Base-by-base conservation (phyloP, 2,797 vertebrate genomes). In the Hybognathus amarus region DNA sequence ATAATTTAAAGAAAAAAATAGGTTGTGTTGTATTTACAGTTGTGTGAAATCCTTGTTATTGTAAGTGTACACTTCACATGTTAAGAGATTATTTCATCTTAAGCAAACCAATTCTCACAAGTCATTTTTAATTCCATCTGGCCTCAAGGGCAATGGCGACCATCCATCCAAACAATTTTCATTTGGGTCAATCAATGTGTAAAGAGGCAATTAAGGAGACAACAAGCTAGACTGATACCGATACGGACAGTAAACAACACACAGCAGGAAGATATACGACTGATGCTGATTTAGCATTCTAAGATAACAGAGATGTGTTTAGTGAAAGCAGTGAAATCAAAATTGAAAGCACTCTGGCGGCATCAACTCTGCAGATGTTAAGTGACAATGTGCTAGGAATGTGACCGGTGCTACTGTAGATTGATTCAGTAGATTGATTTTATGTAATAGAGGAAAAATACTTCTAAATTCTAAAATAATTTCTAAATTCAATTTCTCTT, bases 161-260 rank as follows among this genome's bases (percentile, higher is more conserved):
- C 42, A 2, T 75, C 79, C 4, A 15, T 64, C 69, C 40, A 47
- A 74, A 52, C 61, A 73, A 18, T 63, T 75, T 66, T 75, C 45
- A 18, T 82, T 82, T 66, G 33, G 80, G 17, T 36, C 80, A 75
- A 75, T 82, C 59, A 22, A 47, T 63, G 68, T 17, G 18, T 40
- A 81, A 82, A 64, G 20, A 63, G 40, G 54, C 42, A 61, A 73
- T 81, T 47, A 81, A 70, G n/a, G 3, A 1, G 13, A 71, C 1
- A 27, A 64, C 42, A 52, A 67, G 30, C 45, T 70, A 64, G 61
- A 66, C 17, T 40, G 80, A 66, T 75, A 82, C 22, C 40, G 30
- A 63, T 64, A 50, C 15, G 36, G 30, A 82, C 15, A 52, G 66
- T 42, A 50, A 66, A 64, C 42, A 71, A 38, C n/a, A 73, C 54